Evolutionary conservation across 2,888 invertebrate genomes (phyloP), one percentile per base, ranked within the genome.

Genomic region (Emmelina monodactyla): DNA sequence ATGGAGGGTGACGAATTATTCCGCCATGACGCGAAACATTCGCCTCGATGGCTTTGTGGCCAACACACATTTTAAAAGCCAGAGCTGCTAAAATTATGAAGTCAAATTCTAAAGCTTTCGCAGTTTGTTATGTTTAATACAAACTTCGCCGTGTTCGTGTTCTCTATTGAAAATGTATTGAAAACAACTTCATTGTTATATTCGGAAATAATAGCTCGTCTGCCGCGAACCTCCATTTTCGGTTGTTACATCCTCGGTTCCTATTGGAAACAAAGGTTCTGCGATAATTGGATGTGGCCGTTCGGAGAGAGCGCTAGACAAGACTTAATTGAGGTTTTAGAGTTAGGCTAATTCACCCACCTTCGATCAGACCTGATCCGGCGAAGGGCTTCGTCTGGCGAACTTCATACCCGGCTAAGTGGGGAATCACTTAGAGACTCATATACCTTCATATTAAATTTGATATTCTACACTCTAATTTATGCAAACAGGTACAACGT

Each of bases 241-340:
- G 51, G 56, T 57, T 48, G 55, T 49, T 53, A 51, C 50, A 50
- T 49, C 50, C 48, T 47, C 49, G 53, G 56, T 54, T 49, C 50
- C 45, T 55, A 64, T 61, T 65, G 55, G 67, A 65, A 73, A 76
- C 76, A 76, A 75, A 73, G 69, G 67, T 62, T 63, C 68, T 66
- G 63, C 67, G 72, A 73, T 79, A 79, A 79, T 79, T 76, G 76
- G 78, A 73, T 63, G 75, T 67, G 76, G 73, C 69, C 70, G 68
- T 62, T 62, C 68, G 66, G 70, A 72, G 73, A 69, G 65, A 69
- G 66, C 67, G 67, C 76, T 71, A 76, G 76, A 73, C 76, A 73
- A 72, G 73, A 79, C 75, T 76, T 78, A 78, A 79, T 79, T 78
- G 78, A 76, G 76, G 78, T 76, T 79, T 76, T 71, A 68, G 75